Evolutionary conservation across 2,888 invertebrate species (phyloP).

Genomic region (Pandemis heparana): DNA sequence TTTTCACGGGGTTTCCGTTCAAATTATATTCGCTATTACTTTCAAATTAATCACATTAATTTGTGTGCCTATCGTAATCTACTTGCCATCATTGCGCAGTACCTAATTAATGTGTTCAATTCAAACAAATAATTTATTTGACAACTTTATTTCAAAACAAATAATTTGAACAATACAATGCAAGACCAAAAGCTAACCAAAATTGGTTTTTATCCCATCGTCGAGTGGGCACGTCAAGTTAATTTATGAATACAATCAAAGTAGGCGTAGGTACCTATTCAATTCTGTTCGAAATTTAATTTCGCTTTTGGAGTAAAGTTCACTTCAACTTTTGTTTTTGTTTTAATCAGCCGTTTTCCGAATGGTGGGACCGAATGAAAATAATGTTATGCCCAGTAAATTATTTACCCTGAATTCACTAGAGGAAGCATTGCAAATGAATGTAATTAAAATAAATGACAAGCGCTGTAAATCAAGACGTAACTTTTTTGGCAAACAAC

Average conservation of each 20-base stretch:
- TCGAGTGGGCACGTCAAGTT: slow-evolving; percentile 15
- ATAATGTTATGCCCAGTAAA: slow-evolving; percentile 10
- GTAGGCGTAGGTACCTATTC: slow-evolving; percentile 7
- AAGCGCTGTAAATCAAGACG: neutral
- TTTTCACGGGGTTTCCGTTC: no score
- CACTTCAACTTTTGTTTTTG: slow-evolving; percentile 19
- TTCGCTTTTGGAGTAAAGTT: slow-evolving; percentile 23
- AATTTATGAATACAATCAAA: slow-evolving; percentile 37
- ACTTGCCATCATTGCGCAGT: neutral
- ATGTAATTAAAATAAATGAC: slow-evolving; percentile 11
- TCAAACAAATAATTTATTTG: no score
- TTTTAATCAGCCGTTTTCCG: slow-evolving; percentile 13
- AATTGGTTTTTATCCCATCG: slow-evolving; percentile 16
- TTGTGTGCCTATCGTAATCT: neutral
- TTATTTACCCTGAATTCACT: slow-evolving; percentile 1
- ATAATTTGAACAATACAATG: slow-evolving; percentile 7
- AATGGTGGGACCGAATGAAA: slow-evolving; percentile 15
- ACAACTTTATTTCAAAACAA: no score
- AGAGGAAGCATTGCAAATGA: slow-evolving; percentile 6
- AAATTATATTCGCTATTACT: no score
- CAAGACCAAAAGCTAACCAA: slow-evolving; percentile 27
- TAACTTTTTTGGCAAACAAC: slow-evolving; percentile 9
- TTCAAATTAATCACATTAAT: no score
- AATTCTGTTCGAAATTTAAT: slow-evolving; percentile 37
- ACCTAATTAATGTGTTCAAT: no score